phyloP scores from a whole-genome alignment of 1,140 invertebrate genomes.

The Babylonia areolata region DNA sequence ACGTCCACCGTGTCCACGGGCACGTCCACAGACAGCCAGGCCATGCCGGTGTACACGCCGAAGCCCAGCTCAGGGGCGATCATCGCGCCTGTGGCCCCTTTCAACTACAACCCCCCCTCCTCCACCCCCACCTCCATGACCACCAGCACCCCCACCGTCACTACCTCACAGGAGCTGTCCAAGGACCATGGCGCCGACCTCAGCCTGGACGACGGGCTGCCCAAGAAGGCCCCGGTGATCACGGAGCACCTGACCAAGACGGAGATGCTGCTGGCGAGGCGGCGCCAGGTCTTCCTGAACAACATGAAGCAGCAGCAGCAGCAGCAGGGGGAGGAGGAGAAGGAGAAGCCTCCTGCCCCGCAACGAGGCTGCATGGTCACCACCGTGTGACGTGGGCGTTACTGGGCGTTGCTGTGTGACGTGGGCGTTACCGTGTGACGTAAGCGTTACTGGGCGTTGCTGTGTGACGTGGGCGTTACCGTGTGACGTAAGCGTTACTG shows the following conservation, averaged over 20 bases:
- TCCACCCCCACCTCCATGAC: background rate
- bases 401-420: too few species aligned
- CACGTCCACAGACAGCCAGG: background rate
- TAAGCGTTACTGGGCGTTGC: too few species aligned
- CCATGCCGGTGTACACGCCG: background rate
- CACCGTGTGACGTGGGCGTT: slow-evolving; percentile 46
- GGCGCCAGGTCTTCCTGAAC: slow-evolving; percentile 60
- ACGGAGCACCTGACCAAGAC: slow-evolving; percentile 70
- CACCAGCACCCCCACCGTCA: background rate
- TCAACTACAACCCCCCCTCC: slow-evolving; percentile 78
- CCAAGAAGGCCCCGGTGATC: slow-evolving; percentile 13
- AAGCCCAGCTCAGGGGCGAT: slow-evolving; percentile 57
- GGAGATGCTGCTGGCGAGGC: slow-evolving; percentile 73
- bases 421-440: too few species aligned
- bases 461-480: too few species aligned
- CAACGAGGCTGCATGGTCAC: slow-evolving; percentile 48
- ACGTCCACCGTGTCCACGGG: background rate
- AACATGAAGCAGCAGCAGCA: slow-evolving; percentile 28
- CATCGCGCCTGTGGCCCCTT: slow-evolving; percentile 78
- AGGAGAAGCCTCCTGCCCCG: too few species aligned
- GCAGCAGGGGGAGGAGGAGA: slow-evolving; percentile 12
- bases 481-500: too few species aligned
- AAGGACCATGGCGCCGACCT: background rate
- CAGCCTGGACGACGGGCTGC: background rate
- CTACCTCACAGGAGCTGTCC: background rate